Evolutionary conservation across 2,888 invertebrate species (phyloP).

Genomic region (Troides helena): DNA sequence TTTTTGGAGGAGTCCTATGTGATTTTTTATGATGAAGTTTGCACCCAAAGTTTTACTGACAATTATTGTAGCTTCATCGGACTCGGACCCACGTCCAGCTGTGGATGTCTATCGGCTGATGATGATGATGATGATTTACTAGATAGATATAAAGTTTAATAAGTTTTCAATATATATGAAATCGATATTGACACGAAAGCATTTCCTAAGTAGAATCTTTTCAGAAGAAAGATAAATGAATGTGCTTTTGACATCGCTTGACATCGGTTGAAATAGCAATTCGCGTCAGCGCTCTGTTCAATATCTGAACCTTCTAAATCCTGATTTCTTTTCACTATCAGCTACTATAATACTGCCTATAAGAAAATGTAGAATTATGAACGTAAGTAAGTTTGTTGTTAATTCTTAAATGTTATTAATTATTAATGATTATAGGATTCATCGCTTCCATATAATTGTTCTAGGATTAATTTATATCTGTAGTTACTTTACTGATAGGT

Average conservation of each 20-base stretch:
- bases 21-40: no score
- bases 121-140: no score
- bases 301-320: slow-evolving; percentile 1
- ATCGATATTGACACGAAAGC: background rate
- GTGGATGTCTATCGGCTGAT: no score
- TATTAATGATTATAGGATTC: no score
- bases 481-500: no score
- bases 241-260: slow-evolving; percentile 2
- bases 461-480: no score
- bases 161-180: background rate
- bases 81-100: no score
- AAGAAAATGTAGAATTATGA: background rate
- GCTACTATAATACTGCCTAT: background rate
- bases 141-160: background rate
- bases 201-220: background rate
- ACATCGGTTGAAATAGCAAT: slow-evolving; percentile 1
- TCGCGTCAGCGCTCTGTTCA: background rate
- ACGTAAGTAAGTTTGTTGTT: background rate
- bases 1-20: no score
- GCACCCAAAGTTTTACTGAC: no score
- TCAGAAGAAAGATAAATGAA: slow-evolving; percentile 5
- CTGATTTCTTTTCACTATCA: background rate
- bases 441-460: no score
- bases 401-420: no score
- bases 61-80: no score